Base-by-base conservation (phyloP, 2,888 invertebrate genomes). In the Glaucopsyche alexis region DNA sequence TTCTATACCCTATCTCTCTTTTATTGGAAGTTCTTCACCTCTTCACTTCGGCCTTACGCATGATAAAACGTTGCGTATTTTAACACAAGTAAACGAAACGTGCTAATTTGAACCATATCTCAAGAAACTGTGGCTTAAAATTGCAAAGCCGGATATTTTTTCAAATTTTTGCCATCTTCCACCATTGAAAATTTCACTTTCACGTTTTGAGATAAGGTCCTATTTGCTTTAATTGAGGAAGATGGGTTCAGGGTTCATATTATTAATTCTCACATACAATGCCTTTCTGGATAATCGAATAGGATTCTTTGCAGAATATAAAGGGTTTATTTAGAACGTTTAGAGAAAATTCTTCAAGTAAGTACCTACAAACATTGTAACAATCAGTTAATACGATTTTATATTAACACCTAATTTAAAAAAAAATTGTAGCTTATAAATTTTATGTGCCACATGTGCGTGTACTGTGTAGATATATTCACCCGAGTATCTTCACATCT, bases 261-360 rank as follows among this genome's bases (percentile, higher is more conserved):
- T 49, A 69, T 69, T 69, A 69, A 47, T 69, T 69, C 69, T 49
- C 47, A 49, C 49, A 49, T 69, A 49, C 47, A 49, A 47, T 49
- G 19, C 69, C 69, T 69, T 66, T 66, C 29, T 14, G 69, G 69
- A 69, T 69, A 69, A 69, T 69, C 69, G 69, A 69, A 69, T 65
- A 65, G 40, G 40, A 11, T 69, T 69, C 29, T 49, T 69, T 69
- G 69, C 47, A 49, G 69, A 69, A 49, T 69, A 14, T 49, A 69
- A 69, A 29, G 14, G 29, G 49, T 45, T 49, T 66, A 42, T 42
- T 69, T 49, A 49, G 49, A 49, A 13, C 19, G 16, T 47, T 13
- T 69, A n/a, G 7, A 69, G 45, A 45, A 29, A 65, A 65, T 64
- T 11, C 29, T 69, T 5, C 2, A 47, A 69, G 19, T 60, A 29